Evolutionary conservation across 1,140 invertebrate genomes (phyloP).

Genomic region (Catajapyx aquilonaris): DNA sequence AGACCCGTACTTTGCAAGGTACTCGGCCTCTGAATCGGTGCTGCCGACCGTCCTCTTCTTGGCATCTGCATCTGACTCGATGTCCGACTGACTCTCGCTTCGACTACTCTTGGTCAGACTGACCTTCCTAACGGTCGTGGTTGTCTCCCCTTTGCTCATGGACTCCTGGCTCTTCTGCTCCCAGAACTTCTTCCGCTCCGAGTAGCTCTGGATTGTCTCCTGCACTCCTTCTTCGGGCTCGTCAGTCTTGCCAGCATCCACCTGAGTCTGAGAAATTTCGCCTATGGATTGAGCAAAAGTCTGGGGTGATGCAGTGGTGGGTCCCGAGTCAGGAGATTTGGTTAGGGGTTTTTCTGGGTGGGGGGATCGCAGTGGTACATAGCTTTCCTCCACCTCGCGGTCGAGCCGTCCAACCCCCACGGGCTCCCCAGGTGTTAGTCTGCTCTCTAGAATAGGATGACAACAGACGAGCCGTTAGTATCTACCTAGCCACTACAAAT

Average conservation of each 20-base stretch:
- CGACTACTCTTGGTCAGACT: neutral
- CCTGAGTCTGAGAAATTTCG: neutral
- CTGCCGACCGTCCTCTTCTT: conserved; percentile 3
- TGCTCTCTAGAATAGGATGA: conserved; percentile 8
- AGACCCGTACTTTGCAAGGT: conserved; percentile 13
- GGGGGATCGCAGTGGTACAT: neutral
- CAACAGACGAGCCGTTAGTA: neutral
- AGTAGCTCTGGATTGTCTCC: conserved; percentile 17
- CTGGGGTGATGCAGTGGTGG: neutral
- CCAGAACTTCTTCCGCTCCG: conserved; percentile 26
- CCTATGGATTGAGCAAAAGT: neutral
- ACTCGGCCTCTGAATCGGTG: conserved; percentile 18
- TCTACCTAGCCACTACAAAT: neutral
- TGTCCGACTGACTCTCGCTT: neutral
- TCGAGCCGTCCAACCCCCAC: neutral
- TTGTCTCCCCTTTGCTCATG: neutral
- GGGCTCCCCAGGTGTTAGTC: conserved; percentile 9
- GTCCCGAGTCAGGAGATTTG: neutral
- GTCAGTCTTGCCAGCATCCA: neutral
- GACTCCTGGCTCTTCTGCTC: conserved; percentile 17
- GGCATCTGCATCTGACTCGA: neutral
- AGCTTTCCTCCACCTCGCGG: neutral
- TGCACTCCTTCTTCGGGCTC: conserved; percentile 7
- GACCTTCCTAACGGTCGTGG: conserved; percentile 4
- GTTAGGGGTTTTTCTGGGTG: too few relatives aligned